phyloP scores from a whole-genome alignment of 1,140 invertebrate species.

The Brachionus rubens region DNA sequence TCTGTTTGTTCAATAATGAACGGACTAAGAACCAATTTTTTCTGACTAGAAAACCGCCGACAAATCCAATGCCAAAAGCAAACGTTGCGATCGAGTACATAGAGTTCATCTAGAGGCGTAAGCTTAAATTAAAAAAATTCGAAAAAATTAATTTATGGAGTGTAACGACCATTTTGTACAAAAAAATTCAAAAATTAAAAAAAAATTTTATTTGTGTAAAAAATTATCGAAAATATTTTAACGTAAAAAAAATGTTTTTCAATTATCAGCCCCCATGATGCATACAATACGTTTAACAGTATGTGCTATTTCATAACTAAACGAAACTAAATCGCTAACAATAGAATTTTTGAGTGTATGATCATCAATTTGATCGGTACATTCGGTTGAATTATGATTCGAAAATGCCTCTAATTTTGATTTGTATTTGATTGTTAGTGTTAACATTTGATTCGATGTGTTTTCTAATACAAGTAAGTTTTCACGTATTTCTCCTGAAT shows the following conservation, averaged over 20 bases:
- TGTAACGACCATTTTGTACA: background rate
- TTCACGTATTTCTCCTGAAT: background rate
- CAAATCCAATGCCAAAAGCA: background rate
- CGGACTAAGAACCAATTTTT: conserved; percentile 19
- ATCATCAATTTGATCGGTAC: background rate
- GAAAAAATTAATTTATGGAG: background rate
- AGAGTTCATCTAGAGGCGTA: background rate
- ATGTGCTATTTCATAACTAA: conserved; percentile 45
- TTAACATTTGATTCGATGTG: conserved; percentile 5
- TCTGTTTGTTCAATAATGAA: background rate
- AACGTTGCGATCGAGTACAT: background rate
- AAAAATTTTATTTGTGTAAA: conserved; percentile 8
- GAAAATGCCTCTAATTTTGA: background rate
- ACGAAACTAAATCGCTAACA: conserved; percentile 33
- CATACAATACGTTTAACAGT: conserved; percentile 42
- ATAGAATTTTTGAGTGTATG: conserved; percentile 22
- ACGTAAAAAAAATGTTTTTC: background rate
- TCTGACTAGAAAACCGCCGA: background rate
- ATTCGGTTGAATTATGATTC: background rate
- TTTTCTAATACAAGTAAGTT: background rate
- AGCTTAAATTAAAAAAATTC: too few species aligned
- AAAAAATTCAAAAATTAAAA: background rate
- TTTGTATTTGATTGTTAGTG: background rate
- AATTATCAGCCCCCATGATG: conserved; percentile 38
- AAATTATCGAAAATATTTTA: background rate